These are phyloP conservation scores for Triplophysa tibetana DNA, from an alignment of 2,113 vertebrate species.

Conservation along the genomic window DNA sequence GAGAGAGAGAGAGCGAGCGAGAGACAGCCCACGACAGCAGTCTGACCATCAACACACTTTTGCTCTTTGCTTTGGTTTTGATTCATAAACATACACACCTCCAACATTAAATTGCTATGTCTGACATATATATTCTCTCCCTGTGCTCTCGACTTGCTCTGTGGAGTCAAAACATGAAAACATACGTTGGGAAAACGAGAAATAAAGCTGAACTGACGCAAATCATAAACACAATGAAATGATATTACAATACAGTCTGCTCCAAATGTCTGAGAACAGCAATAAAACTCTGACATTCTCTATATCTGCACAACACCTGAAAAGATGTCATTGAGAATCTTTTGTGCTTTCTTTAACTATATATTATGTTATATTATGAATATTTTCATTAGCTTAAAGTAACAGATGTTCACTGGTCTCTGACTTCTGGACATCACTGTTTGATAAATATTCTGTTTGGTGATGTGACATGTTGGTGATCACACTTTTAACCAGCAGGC, in stretches of 20 bases:
- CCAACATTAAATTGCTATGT: constrained; percentile 99
- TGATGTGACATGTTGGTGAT: background rate
- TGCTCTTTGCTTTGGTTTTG: background rate
- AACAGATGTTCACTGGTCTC: background rate
- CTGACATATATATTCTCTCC: constrained; percentile 99
- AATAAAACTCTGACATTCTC: too few species aligned
- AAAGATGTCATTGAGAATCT: too few species aligned
- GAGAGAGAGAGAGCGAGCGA: constrained; percentile 76
- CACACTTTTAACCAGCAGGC: background rate
- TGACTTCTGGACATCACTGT: constrained; percentile 5
- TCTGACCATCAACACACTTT: constrained; percentile 47
- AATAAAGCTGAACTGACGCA: background rate
- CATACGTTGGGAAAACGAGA: constrained; percentile 49
- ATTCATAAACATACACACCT: constrained; percentile 91
- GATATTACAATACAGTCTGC: background rate
- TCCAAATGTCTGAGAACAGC: background rate
- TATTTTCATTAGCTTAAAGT: background rate
- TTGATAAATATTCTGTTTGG: background rate
- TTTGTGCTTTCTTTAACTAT: too few species aligned
- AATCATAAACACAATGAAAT: constrained; percentile 6
- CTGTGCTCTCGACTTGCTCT: constrained; percentile 97
- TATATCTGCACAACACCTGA: too few species aligned
- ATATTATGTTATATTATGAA: too few species aligned
- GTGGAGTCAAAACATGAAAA: constrained; percentile 68
- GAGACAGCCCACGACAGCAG: constrained; percentile 79